These are phyloP conservation scores for Carassius gibelio DNA, from an alignment of 2,113 vertebrate genomes.

Conservation along the genomic window DNA sequence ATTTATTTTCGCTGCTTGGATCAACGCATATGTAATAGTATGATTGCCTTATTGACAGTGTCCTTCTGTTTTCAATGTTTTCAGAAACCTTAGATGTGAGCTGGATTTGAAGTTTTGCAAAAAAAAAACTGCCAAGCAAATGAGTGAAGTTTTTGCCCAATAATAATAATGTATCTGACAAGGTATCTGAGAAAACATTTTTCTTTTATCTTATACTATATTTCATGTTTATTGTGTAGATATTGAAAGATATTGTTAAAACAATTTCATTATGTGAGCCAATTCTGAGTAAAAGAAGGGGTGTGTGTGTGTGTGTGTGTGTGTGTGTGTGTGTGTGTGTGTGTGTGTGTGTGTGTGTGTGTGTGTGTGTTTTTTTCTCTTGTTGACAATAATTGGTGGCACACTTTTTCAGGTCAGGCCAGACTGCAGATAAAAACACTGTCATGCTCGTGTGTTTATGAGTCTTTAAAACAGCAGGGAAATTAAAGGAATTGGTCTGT, in stretches of 20 bases:
- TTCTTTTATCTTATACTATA: too few species aligned
- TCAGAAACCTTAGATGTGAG: conserved; percentile 7
- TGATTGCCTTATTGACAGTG: neutral
- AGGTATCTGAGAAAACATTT: neutral
- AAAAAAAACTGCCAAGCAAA: neutral
- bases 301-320: too few species aligned
- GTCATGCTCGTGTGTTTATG: conserved; percentile 16
- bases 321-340: too few species aligned
- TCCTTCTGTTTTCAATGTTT: conserved; percentile 4
- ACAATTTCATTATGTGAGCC: neutral
- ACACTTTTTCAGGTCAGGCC: neutral
- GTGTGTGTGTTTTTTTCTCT: neutral
- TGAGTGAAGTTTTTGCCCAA: neutral
- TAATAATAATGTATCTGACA: neutral
- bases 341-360: too few species aligned
- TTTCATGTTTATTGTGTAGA: neutral
- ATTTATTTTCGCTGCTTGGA: conserved; percentile 20
- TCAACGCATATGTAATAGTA: neutral
- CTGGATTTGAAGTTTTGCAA: neutral
- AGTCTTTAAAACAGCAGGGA: conserved; percentile 10
- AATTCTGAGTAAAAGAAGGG: conserved; percentile 15
- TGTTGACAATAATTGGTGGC: neutral
- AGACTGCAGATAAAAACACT: neutral
- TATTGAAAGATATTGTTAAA: conserved; percentile 25
- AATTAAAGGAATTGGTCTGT: conserved; percentile 12